These are phyloP conservation scores for Buteo buteo DNA, from an alignment of 2,113 vertebrate genomes.

Conservation along the genomic window DNA sequence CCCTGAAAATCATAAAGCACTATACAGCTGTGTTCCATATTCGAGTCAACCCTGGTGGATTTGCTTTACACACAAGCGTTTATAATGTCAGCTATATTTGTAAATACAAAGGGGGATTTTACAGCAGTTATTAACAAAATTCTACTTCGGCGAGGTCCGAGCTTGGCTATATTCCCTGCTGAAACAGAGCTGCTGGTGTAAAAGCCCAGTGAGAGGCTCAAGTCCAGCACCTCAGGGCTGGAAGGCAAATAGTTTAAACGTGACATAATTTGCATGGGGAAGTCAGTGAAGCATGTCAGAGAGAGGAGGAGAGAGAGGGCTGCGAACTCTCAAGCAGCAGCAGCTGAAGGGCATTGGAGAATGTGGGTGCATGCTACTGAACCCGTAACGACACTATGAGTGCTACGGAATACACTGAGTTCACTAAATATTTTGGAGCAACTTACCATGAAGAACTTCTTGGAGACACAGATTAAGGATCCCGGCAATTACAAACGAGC, in stretches of 20 bases:
- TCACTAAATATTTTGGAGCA: background rate
- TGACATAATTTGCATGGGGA: conserved; percentile 15
- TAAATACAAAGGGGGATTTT: background rate
- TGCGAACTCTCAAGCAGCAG: background rate
- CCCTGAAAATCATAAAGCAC: conserved; percentile 44
- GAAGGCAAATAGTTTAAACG: conserved; percentile 58
- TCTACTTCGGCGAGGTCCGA: conserved; percentile 12
- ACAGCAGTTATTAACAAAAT: conserved; percentile 52
- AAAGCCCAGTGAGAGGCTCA: conserved; percentile 26
- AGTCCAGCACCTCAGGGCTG: conserved; percentile 42
- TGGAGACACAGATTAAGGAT: background rate
- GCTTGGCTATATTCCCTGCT: conserved; percentile 56
- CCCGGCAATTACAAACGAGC: background rate
- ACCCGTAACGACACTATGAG: background rate
- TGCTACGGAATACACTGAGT: background rate
- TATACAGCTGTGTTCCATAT: background rate
- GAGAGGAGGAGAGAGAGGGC: background rate
- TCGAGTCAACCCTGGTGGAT: background rate
- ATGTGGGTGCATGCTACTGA: background rate
- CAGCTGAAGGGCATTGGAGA: background rate
- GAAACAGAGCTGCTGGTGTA: conserved; percentile 60
- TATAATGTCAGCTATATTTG: background rate
- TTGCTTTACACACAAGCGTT: background rate
- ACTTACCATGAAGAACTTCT: conserved; percentile 17
- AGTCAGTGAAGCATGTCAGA: conserved; percentile 17